Evolutionary conservation across 2,113 vertebrate genomes (phyloP).

Genomic region (Seriola dumerili): DNA sequence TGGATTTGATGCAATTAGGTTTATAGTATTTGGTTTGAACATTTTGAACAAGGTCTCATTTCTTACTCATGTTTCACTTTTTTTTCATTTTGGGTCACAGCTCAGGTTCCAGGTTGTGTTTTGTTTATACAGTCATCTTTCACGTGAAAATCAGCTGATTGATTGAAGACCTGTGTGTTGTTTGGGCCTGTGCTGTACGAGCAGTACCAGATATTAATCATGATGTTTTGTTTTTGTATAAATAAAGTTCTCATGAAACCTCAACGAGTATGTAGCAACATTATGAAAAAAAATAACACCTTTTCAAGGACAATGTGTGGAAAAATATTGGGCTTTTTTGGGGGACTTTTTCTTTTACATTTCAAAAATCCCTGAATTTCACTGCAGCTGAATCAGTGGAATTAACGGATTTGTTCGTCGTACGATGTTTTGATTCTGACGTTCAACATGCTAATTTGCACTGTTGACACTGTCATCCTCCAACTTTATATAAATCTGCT

Average conservation of each 20-base stretch:
- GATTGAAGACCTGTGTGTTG: not conserved
- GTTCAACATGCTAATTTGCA: no score
- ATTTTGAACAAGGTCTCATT: conserved; percentile 16
- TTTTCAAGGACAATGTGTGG: no score
- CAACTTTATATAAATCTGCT: no score
- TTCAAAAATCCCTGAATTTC: no score
- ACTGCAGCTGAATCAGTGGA: no score
- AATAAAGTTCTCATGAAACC: conserved; percentile 65
- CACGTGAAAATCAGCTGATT: not conserved
- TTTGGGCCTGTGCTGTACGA: conserved; percentile 14
- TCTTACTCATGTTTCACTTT: not conserved
- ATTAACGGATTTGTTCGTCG: no score
- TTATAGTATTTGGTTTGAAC: not conserved
- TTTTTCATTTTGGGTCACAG: conserved; percentile 1
- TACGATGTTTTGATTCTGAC: no score
- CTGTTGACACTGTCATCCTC: no score
- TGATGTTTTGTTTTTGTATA: conserved; percentile 60
- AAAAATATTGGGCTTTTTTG: no score
- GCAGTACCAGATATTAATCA: not conserved
- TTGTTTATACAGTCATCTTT: conserved; percentile 24
- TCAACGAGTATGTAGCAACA: not conserved
- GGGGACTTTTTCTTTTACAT: no score
- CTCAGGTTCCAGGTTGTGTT: conserved; percentile 2
- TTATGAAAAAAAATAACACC: no score
- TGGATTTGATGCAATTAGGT: not conserved